phyloP scores from a whole-genome alignment of 2,888 invertebrate genomes.

The Microplitis deprimator region DNA sequence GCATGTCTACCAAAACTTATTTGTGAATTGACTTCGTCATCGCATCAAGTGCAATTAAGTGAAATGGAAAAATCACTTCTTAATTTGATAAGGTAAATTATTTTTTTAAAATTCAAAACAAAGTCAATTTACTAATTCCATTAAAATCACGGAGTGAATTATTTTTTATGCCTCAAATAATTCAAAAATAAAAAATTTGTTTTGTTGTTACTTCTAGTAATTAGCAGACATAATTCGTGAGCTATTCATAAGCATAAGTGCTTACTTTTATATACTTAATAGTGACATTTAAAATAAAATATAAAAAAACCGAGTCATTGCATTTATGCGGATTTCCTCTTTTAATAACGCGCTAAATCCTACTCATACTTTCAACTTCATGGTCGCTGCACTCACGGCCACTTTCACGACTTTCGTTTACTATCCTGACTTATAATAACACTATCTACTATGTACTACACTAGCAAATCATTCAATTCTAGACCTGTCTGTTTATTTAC shows the following conservation, averaged over 20 bases:
- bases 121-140: neutral
- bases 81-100: constrained; percentile 75
- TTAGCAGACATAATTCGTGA: too few relatives aligned
- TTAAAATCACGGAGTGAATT: neutral
- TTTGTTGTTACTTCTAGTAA: too few relatives aligned
- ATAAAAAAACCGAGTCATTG: constrained; percentile 48
- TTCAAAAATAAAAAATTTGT: neutral
- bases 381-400: constrained; percentile 44
- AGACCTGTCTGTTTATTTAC: neutral
- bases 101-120: neutral
- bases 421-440: constrained; percentile 39
- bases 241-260: neutral
- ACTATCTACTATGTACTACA: neutral
- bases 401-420: constrained; percentile 66
- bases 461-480: constrained; percentile 25
- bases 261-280: neutral
- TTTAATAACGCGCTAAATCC: constrained; percentile 50
- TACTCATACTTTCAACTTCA: constrained; percentile 38
- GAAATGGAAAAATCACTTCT: constrained; percentile 77
- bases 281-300: constrained; percentile 12
- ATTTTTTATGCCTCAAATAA: neutral
- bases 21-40: constrained; percentile 77
- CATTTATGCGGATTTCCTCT: constrained; percentile 6
- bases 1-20: constrained; percentile 79
- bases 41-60: constrained; percentile 75